phyloP scores from a whole-genome alignment of 2,797 vertebrate genomes.

The Gymnoscopelus microlampas region DNA sequence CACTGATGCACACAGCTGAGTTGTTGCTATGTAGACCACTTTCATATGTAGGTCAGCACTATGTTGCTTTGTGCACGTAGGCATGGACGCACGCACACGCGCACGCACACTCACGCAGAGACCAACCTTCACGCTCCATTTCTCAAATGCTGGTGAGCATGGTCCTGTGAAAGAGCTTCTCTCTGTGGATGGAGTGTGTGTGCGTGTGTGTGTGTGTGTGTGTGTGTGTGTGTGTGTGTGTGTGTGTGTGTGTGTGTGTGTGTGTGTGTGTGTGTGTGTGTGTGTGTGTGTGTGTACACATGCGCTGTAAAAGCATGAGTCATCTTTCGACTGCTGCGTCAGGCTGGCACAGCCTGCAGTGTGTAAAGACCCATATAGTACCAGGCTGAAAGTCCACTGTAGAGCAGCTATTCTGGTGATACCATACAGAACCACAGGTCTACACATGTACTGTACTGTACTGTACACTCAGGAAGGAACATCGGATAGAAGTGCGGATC shows the following conservation, averaged over 20 bases:
- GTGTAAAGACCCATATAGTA: neutral
- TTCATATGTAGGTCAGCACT: conserved; percentile 6
- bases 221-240: conserved; percentile 28
- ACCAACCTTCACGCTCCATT: neutral
- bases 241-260: conserved; percentile 9
- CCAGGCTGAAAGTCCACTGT: neutral
- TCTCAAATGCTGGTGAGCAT: neutral
- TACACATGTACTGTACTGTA: too few relatives aligned
- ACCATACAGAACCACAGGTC: too few relatives aligned
- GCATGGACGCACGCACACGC: neutral
- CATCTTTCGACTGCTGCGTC: conserved; percentile 40
- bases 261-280: neutral
- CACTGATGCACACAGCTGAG: conserved; percentile 14
- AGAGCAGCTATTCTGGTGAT: too few relatives aligned
- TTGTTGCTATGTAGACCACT: neutral
- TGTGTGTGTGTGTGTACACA: neutral
- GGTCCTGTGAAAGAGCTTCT: neutral
- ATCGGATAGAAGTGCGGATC: too few relatives aligned
- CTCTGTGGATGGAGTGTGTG: neutral
- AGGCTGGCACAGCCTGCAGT: conserved; percentile 15
- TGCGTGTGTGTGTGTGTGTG: conserved; percentile 22
- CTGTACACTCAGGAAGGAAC: too few relatives aligned
- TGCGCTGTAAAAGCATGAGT: conserved; percentile 41
- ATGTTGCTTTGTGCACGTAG: neutral
- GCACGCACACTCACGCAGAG: neutral